These are phyloP conservation scores for Ariolimax columbianus DNA, from an alignment of 2,888 invertebrate genomes.

Conservation along the genomic window DNA sequence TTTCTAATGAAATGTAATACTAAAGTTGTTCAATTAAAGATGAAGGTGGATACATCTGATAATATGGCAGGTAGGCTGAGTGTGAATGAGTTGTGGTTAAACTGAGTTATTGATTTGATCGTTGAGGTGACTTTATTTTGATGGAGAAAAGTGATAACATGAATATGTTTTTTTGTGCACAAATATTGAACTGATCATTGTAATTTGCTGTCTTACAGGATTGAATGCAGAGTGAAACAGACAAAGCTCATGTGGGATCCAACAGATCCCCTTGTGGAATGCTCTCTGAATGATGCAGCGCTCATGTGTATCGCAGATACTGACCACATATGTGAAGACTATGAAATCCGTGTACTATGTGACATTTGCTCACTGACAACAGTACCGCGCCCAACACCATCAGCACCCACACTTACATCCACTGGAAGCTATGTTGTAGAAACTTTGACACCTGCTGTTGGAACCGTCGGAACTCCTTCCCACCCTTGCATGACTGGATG, in stretches of 20 bases:
- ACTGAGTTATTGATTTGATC: no score
- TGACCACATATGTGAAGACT: conserved; percentile 70
- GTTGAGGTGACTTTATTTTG: no score
- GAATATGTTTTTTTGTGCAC: no score
- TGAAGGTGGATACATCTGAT: neutral
- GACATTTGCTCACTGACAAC: conserved; percentile 64
- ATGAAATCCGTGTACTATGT: conserved; percentile 76
- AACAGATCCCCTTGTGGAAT: conserved; percentile 57
- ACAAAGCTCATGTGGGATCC: conserved; percentile 37
- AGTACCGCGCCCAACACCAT: neutral
- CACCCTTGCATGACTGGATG: conserved; percentile 54
- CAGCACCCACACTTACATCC: neutral
- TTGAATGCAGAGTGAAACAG: conserved; percentile 43
- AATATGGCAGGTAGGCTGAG: no score
- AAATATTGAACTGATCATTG: neutral
- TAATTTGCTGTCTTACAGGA: conserved; percentile 17
- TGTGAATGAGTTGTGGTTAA: neutral
- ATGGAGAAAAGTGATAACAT: no score
- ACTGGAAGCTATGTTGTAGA: neutral
- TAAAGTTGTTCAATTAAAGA: neutral
- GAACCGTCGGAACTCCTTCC: neutral
- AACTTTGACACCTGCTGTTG: conserved; percentile 8
- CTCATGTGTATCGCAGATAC: conserved; percentile 82
- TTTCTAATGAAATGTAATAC: neutral
- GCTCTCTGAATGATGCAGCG: conserved; percentile 81